These are phyloP conservation scores for Neolamprologus hecqui DNA, from an alignment of 2,113 vertebrate species.

Conservation along the genomic window DNA sequence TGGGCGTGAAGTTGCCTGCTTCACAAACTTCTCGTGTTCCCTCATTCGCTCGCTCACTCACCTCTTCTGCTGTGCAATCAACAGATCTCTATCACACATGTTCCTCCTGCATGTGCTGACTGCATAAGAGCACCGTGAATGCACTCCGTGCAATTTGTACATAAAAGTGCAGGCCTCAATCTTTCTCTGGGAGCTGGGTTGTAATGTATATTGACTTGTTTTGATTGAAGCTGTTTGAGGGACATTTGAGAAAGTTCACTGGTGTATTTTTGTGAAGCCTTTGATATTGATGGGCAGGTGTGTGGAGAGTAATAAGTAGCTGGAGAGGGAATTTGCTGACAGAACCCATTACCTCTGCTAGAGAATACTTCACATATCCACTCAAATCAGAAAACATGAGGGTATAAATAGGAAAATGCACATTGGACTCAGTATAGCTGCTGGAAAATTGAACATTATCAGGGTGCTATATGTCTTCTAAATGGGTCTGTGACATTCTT, in stretches of 20 bases:
- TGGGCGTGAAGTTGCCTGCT: background rate
- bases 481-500: slow-evolving; percentile 30
- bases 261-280: slow-evolving; percentile 33
- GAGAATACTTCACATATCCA: slow-evolving; percentile 49
- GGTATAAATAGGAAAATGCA: slow-evolving; percentile 47
- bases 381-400: slow-evolving; percentile 48
- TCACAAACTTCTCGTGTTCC: background rate
- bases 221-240: slow-evolving; percentile 35
- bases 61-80: background rate
- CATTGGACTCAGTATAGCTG: slow-evolving; percentile 22
- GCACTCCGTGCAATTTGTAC: background rate
- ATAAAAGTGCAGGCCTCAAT: slow-evolving; percentile 19
- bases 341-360: slow-evolving; percentile 51
- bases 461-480: slow-evolving; percentile 22
- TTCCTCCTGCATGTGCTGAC: slow-evolving; percentile 19
- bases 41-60: background rate
- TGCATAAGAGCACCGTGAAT: background rate
- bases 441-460: slow-evolving; percentile 46
- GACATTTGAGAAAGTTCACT: slow-evolving; percentile 42
- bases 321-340: slow-evolving; percentile 30
- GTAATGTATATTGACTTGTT: slow-evolving; percentile 43
- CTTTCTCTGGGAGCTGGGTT: background rate
- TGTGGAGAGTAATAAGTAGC: slow-evolving; percentile 42
- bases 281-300: slow-evolving; percentile 43
- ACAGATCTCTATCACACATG: slow-evolving; percentile 6